A percentile compares a stretch with the other conserved stretches of the same genome.
Evolutionary conservation across 1,140 invertebrate species (phyloP).

Genomic region (Nixonia krombeini): DNA sequence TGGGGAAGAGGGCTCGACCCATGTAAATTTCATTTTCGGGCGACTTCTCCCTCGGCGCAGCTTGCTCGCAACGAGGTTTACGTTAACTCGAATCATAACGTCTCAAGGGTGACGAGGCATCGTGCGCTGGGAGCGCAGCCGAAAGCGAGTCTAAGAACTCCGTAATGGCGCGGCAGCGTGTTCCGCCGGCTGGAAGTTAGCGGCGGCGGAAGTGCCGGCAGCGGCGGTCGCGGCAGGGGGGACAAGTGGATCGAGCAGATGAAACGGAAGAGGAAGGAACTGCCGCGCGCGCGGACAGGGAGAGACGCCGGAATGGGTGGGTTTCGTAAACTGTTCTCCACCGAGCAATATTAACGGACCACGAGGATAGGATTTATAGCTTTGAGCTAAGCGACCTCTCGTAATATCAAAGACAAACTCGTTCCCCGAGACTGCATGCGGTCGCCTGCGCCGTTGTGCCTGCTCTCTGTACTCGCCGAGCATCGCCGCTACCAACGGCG

Average conservation of each 20-base stretch:
- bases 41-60: too few relatives aligned
- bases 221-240: too few relatives aligned
- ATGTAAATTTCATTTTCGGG: too few relatives aligned
- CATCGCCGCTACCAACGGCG: neutral
- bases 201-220: conserved; percentile 1
- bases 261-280: conserved; percentile 12
- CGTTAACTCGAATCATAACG: too few relatives aligned
- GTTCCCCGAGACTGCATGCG: conserved; percentile 49
- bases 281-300: conserved; percentile 19
- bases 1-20: too few relatives aligned
- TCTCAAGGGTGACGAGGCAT: too few relatives aligned
- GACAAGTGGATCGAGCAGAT: conserved; percentile 36
- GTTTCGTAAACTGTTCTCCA: conserved; percentile 63
- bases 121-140: conserved; percentile 1
- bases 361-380: conserved; percentile 60
- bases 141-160: conserved; percentile 7
- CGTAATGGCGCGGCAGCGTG: conserved; percentile 29
- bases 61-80: too few relatives aligned
- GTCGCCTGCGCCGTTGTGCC: too few relatives aligned
- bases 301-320: conserved; percentile 54
- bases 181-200: conserved; percentile 23
- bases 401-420: conserved; percentile 68
- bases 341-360: conserved; percentile 64
- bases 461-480: conserved; percentile 15
- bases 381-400: conserved; percentile 50